Evolutionary conservation across 2,113 vertebrate species (phyloP).

Genomic region (Recurvirostra avosetta): DNA sequence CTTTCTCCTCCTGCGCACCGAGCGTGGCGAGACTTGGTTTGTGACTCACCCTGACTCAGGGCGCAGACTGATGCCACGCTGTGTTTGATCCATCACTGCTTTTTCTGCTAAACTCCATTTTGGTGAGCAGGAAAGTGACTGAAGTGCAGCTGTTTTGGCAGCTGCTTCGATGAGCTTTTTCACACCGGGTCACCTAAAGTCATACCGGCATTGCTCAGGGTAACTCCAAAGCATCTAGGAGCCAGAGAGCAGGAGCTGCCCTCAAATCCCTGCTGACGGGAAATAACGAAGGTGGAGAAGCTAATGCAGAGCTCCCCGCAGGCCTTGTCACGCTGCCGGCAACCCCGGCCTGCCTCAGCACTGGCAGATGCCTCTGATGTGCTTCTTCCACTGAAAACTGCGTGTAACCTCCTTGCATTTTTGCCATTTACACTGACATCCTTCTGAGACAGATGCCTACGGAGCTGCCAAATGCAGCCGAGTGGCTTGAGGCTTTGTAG

Average conservation of each 20-base stretch:
- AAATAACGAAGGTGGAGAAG: neutral
- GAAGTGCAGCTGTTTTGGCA: neutral
- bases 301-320: neutral
- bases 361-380: neutral
- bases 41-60: neutral
- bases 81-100: neutral
- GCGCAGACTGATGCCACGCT: neutral
- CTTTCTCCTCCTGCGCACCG: fast-evolving
- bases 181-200: neutral
- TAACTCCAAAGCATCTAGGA: neutral
- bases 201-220: fast-evolving
- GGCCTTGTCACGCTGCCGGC: neutral
- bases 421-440: neutral
- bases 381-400: neutral
- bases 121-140: neutral
- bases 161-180: neutral
- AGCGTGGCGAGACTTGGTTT: fast-evolving
- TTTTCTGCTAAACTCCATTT: neutral
- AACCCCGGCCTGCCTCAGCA: neutral
- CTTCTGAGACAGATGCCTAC: neutral
- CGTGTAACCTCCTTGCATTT: neutral
- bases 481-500: neutral
- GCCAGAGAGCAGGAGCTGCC: neutral
- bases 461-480: neutral
- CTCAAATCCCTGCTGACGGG: neutral